phyloP scores from a whole-genome alignment of 2,888 invertebrate species.

The Cyaniris semiargus region DNA sequence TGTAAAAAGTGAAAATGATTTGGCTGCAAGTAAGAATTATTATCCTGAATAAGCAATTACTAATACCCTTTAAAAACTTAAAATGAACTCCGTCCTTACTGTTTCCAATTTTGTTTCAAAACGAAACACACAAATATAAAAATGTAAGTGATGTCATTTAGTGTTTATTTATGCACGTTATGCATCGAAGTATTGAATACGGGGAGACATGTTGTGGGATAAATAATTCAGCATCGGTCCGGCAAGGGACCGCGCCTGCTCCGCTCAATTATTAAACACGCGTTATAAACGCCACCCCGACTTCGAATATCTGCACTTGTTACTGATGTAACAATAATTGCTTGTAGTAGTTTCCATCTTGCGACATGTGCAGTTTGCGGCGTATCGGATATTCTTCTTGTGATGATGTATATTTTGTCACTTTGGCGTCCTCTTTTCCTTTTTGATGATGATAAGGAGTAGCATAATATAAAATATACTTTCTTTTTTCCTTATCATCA shows the following conservation, averaged over 20 bases:
- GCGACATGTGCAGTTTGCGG: conserved; percentile 3
- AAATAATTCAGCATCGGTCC: conserved; percentile 70
- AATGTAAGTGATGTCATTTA: conserved; percentile 30
- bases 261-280: conserved; percentile 77
- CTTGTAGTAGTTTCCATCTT: conserved; percentile 20
- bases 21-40: no score
- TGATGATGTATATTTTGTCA: background rate
- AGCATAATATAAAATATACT: no score
- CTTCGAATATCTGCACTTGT: conserved; percentile 57
- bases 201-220: conserved; percentile 72
- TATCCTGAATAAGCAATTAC: no score
- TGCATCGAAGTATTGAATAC: conserved; percentile 55
- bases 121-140: background rate
- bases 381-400: background rate
- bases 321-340: conserved; percentile 61
- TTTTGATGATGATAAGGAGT: background rate
- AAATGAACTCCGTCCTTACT: background rate
- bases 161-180: conserved; percentile 36
- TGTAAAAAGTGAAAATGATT: no score
- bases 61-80: background rate
- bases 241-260: conserved; percentile 60
- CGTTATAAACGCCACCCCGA: conserved; percentile 72
- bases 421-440: background rate
- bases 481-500: no score
- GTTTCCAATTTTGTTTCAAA: background rate